Base-by-base conservation (phyloP, 1,140 invertebrate genomes). In the Meloidogyne hapla region DNA sequence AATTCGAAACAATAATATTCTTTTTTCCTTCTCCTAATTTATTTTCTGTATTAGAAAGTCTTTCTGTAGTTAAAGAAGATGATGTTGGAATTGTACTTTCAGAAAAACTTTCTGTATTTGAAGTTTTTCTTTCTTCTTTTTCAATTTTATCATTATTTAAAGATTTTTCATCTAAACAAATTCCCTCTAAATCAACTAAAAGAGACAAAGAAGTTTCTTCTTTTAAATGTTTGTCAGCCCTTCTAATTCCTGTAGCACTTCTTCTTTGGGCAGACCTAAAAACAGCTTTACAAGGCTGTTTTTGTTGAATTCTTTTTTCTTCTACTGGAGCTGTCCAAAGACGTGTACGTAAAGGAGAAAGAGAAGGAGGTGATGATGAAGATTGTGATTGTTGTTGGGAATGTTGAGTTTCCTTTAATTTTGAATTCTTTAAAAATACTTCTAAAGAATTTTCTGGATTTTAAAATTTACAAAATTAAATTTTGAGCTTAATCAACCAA, bases 291-390 rank as follows among this genome's bases (percentile, higher is more conserved):
- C 48, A 56, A 1, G 18, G 48, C n/a, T 56, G 48, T 21, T 56
- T n/a, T n/a, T 48, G 13, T 48, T n/a, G 4, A 8, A 56, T 56
- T 56, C 18, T n/a, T n/a, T 56, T 56, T n/a, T 56, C n/a, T n/a
- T 56, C 18, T n/a, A 56, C n/a, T 56, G 48, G 48, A 8, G 48
- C 4, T 15, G 48, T 56, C 48, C 18, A 56, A 56, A 56, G 48
- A n/a, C 48, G 48, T n/a, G 18, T 56, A 56, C 48, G 48, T 56
- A 56, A n/a, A n/a, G 48, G 48, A 56, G 48, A 56, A 56, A 56
- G 48, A n/a, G 18, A n/a, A n/a, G 18, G 48, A 56, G 5, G 18
- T n/a, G n/a, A 56, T 45, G 42, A 45, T n/a, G 48, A n/a, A 33
- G 33, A 6, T 33, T 33, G 33, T 33, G 33, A 8, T 33, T 56